Evolutionary conservation across 2,797 vertebrate species (phyloP).

Genomic region (Cercopithecus hamlyni): DNA sequence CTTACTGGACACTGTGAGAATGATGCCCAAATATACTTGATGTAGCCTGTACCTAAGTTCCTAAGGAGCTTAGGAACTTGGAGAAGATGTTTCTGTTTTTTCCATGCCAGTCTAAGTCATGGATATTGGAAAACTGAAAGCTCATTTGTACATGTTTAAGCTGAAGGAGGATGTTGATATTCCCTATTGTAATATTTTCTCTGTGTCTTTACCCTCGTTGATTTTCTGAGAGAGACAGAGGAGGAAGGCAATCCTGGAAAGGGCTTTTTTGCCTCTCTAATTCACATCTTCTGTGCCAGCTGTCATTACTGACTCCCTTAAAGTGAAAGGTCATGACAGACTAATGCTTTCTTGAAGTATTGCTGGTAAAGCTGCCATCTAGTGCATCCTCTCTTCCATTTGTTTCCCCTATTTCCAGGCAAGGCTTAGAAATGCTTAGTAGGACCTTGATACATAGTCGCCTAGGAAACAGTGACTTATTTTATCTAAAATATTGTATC

Average conservation of each 20-base stretch:
- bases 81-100: background rate
- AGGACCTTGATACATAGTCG: background rate
- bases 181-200: background rate
- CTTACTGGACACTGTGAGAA: background rate
- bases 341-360: background rate
- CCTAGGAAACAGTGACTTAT: background rate
- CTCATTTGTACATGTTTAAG: background rate
- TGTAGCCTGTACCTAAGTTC: background rate
- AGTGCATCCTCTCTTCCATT: background rate
- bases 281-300: background rate
- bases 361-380: background rate
- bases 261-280: background rate
- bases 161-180: background rate
- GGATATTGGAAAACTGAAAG: background rate
- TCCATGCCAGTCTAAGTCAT: background rate
- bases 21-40: background rate
- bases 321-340: background rate
- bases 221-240: background rate
- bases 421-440: background rate
- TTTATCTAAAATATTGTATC: conserved; percentile 26
- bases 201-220: background rate
- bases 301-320: background rate
- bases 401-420: background rate
- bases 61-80: background rate
- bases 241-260: background rate